These are phyloP conservation scores for Sardinella longiceps DNA, from an alignment of 2,797 vertebrate genomes.

Conservation along the genomic window DNA sequence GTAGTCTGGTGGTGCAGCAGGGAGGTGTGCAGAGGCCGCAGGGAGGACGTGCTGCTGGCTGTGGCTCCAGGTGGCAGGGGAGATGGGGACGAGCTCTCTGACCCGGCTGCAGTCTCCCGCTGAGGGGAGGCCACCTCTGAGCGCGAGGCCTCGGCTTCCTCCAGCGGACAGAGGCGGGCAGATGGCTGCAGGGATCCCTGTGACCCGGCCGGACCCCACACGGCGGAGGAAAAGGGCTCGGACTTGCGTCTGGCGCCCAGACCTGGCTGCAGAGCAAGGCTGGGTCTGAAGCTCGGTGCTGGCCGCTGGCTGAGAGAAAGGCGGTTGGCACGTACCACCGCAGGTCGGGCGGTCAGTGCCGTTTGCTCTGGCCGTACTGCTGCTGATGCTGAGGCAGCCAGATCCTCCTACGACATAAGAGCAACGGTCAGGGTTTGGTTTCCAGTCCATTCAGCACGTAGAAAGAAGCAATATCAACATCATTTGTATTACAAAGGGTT, in stretches of 20 bases:
- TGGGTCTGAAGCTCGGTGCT: conserved; percentile 47
- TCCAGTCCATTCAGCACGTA: not conserved
- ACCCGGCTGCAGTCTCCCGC: not conserved
- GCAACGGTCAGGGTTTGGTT: not conserved
- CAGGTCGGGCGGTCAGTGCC: not conserved
- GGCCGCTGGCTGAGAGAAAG: not conserved
- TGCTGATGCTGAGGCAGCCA: not conserved
- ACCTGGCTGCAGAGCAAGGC: conserved; percentile 9
- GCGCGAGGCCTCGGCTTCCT: not conserved
- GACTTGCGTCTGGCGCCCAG: conserved; percentile 34
- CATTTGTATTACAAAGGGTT: no score
- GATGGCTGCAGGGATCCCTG: not conserved
- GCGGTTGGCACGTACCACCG: not conserved
- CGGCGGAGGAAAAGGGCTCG: not conserved
- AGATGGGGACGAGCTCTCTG: not conserved
- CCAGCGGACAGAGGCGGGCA: not conserved
- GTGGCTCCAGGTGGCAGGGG: not conserved
- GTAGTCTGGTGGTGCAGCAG: not conserved
- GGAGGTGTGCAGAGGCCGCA: not conserved
- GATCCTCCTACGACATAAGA: not conserved
- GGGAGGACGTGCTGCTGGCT: not conserved
- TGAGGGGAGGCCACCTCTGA: not conserved
- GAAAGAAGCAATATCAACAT: no score
- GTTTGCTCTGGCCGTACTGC: not conserved
- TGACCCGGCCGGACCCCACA: not conserved